Percentiles rank a stretch among this genome's conserved stretches.
These are phyloP conservation scores for Epinephelus lanceolatus DNA, from an alignment of 2,113 vertebrate species.

Conservation along the genomic window DNA sequence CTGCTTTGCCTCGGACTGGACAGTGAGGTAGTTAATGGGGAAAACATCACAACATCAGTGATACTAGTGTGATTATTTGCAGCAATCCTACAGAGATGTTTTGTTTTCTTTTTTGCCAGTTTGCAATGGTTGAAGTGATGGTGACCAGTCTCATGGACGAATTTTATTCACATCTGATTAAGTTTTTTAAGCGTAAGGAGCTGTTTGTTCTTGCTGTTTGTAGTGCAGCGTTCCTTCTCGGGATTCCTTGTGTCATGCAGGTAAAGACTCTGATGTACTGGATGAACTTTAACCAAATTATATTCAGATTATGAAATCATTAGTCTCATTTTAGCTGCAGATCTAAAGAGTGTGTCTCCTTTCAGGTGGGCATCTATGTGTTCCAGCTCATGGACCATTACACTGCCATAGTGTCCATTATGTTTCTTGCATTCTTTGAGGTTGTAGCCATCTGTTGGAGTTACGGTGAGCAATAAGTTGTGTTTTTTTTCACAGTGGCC, in stretches of 20 bases:
- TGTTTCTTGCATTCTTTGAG: conserved; percentile 86
- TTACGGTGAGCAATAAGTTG: conserved; percentile 77
- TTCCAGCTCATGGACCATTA: conserved; percentile 89
- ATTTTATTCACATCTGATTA: conserved; percentile 60
- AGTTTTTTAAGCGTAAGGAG: conserved; percentile 80
- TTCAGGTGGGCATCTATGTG: conserved; percentile 84
- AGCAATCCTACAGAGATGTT: neutral
- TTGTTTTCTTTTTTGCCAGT: conserved; percentile 62
- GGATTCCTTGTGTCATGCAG: conserved; percentile 85
- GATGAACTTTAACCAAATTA: neutral
- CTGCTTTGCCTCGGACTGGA: conserved; percentile 85
- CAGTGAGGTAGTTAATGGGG: conserved; percentile 77
- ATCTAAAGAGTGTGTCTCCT: conserved; percentile 15
- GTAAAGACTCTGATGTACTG: conserved; percentile 49
- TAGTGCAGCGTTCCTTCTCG: conserved; percentile 67
- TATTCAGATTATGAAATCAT: too few relatives aligned
- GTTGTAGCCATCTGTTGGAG: conserved; percentile 81
- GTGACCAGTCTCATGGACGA: conserved; percentile 85
- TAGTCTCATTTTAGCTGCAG: neutral
- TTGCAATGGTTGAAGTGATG: conserved; percentile 88
- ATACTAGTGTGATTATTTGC: neutral
- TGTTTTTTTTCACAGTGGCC: neutral
- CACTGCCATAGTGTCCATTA: conserved; percentile 86
- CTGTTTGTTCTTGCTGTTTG: conserved; percentile 81
- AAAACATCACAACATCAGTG: neutral